Evolutionary conservation across 2,797 vertebrate species (phyloP), one percentile per base, ranked within the genome.

Genomic region (Tinamus major): DNA sequence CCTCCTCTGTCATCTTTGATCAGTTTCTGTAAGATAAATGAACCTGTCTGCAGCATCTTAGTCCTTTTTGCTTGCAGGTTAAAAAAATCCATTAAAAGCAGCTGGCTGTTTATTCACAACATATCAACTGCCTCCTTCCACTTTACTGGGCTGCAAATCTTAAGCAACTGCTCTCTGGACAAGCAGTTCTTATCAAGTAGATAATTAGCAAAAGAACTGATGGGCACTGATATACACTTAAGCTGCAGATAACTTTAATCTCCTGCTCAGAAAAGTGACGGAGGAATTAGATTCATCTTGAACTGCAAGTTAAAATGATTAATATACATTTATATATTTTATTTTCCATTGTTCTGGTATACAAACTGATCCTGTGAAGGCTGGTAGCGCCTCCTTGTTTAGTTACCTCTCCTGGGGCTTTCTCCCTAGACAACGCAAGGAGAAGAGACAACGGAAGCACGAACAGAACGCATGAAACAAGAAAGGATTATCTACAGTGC

Each of bases 401-500:
- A 82, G 74, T 93, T 71, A 79, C 31, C 51, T 90, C 92, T 90
- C 89, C 75, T 85, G 42, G 85, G 85, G 29, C 84, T 64, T 94
- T 71, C 80, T 84, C 91, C 64, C 71, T 80, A 98, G 98, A 95
- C 29, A 2, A 92, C 84, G 35, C 85, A 93, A 75, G 48, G 87
- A 12, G 94, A 97, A 23, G 99, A 99, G 97, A 93, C 96, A 19
- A 91, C 29, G 79, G 97, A 95, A 82, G 96, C 96, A 16, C 97
- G 96, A 83, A 79, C 97, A 4, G 97, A 98, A 83, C 98, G 98
- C 59, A 78, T 99, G 51, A 98, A 98, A 90, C 86, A 89, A 61
- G 98, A 99, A 95, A 97, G 85, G 2, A 48, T 14, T 10, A 44
- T 97, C 44, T 97, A 98, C 53, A 94, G 97, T 26, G 76, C 87